phyloP scores from a whole-genome alignment of 2,113 vertebrate species.

The Microcebus murinus region DNA sequence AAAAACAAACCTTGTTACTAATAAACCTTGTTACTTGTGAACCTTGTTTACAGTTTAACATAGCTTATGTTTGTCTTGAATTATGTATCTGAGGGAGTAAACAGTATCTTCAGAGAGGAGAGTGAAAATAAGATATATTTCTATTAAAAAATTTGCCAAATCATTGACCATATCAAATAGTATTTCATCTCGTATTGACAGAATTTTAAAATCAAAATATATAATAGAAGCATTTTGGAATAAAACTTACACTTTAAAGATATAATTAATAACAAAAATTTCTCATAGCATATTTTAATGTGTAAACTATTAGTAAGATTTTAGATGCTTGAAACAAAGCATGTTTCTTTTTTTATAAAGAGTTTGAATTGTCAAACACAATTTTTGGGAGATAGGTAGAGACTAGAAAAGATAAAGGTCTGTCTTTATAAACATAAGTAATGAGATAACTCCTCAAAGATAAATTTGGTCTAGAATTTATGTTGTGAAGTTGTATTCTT shows the following conservation, averaged over 20 bases:
- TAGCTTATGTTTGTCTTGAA: not conserved
- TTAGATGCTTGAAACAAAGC: not conserved
- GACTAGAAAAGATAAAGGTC: not conserved
- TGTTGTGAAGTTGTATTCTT: not conserved
- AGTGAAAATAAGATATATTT: not conserved
- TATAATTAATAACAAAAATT: not conserved
- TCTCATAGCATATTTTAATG: not conserved
- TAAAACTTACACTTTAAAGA: not conserved
- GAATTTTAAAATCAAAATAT: not conserved
- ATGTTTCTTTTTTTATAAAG: not conserved
- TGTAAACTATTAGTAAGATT: not conserved
- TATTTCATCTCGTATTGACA: not conserved
- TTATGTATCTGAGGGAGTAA: not conserved
- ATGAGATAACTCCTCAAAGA: not conserved
- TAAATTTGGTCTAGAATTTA: not conserved
- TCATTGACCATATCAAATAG: not conserved
- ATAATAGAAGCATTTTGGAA: not conserved
- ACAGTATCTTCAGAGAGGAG: not conserved
- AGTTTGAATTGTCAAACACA: not conserved
- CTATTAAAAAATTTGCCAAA: not conserved
- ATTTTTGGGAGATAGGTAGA: not conserved
- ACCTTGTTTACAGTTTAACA: not conserved
- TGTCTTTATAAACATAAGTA: not conserved
- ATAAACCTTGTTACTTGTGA: no score
- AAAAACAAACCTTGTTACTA: not conserved